Evolutionary conservation across 2,113 vertebrate genomes (phyloP).

Genomic region (Polypterus senegalus): DNA sequence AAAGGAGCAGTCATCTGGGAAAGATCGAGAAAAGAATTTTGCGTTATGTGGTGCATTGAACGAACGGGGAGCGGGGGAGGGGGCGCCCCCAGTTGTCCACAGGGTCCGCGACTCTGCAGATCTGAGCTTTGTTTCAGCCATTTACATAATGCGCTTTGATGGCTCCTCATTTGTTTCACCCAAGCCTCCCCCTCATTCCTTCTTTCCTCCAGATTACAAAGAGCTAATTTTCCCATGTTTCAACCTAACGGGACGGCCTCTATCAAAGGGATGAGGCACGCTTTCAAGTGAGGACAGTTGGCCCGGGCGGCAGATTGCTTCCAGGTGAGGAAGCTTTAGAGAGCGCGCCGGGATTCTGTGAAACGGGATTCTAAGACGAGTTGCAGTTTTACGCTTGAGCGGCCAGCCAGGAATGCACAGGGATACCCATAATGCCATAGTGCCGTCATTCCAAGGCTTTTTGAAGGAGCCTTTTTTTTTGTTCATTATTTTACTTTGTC

Average conservation of each 20-base stretch:
- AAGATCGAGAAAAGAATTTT: no score
- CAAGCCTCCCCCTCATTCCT: conserved; percentile 20
- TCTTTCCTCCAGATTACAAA: conserved; percentile 50
- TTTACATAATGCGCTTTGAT: conserved; percentile 57
- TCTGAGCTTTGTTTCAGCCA: conserved; percentile 53
- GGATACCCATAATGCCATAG: no score
- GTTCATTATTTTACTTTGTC: no score
- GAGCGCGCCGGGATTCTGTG: conserved; percentile 50
- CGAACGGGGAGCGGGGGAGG: no score
- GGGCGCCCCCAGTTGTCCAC: no score
- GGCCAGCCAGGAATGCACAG: conserved; percentile 50
- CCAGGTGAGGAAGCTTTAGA: conserved; percentile 68
- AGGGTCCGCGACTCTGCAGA: background rate
- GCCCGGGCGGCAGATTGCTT: conserved; percentile 70
- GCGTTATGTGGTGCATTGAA: no score
- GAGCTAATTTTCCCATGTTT: conserved; percentile 46
- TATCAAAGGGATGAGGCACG: conserved; percentile 59
- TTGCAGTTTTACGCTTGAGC: conserved; percentile 57
- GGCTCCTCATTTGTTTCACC: conserved; percentile 42
- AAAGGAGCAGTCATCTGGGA: no score
- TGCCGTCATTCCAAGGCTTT: no score
- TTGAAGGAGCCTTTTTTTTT: no score
- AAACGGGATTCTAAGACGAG: conserved; percentile 37
- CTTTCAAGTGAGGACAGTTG: conserved; percentile 66
- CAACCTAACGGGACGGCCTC: conserved; percentile 52